Base-by-base conservation (phyloP, 30 jellyfish, hydroid and myxozoan species). In the Chrysaora quinquecirrha region DNA sequence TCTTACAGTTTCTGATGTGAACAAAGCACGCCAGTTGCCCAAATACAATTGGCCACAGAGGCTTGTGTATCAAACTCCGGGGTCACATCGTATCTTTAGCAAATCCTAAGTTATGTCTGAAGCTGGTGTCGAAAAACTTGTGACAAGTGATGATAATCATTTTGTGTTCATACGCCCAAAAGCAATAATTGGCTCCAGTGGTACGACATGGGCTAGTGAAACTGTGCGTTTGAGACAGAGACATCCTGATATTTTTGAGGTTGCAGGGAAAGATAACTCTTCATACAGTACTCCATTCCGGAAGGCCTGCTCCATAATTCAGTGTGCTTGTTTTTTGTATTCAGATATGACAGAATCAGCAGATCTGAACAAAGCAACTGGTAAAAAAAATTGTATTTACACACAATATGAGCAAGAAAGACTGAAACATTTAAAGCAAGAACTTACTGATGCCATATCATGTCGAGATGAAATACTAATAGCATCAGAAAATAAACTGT, bases 291-390 rank as follows among this genome's bases (percentile, higher is more conserved):
- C 25, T 12, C 65, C 11, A 11, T 68, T 30, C 81, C 27, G 14
- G 31, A 19, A 27, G 19, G 69, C 34, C 12, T 68, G 81, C 19
- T 69, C 71, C 1, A 46, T 24, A 31, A 27, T 68, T 28, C 69
- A 68, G 27, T 3, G 31, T 68, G 81, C 64, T 16, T 68, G 81
- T 68, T 68, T 68, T 30, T 32, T 68, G 29, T 68, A 68, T 68
- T 4, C 20, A 24, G 81, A 68, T 68, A 68, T 68, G 81, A 68
- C 14, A 23, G 81, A 68, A 43, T 68, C 27, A 24, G 81, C 2
- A 2, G 71, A 68, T 68, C n/a, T 2, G 1, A 20, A 24, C 1
- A 68, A 22, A 68, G 54, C 21, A 68, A 68, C 52, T 3, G 81
- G 71, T 3, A 21, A 19, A 58, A 58, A 58, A n/a, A 20, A 58